These are phyloP conservation scores for Diglossa cyanea DNA, from an alignment of 2,797 vertebrate species.

Conservation along the genomic window DNA sequence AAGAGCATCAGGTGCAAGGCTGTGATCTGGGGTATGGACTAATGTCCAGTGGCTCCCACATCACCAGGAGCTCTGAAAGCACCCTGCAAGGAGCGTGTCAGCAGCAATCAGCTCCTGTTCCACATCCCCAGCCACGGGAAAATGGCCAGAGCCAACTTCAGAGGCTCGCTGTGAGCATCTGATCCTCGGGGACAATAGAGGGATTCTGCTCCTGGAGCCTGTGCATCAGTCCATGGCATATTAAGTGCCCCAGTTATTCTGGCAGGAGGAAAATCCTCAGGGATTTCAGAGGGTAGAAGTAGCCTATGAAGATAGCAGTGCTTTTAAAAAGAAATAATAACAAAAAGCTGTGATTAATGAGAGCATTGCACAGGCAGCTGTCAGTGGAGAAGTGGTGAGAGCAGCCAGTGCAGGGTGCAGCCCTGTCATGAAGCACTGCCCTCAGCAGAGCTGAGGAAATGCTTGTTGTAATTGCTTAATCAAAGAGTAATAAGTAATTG, in stretches of 20 bases:
- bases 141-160: neutral
- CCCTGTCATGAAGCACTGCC: neutral
- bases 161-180: neutral
- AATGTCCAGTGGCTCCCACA: neutral
- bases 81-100: neutral
- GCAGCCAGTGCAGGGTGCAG: neutral
- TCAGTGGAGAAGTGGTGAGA: neutral
- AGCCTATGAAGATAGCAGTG: neutral
- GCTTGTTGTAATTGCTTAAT: slow-evolving; percentile 10
- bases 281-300: neutral
- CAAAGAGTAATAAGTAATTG: slow-evolving; percentile 12
- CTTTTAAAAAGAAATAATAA: neutral
- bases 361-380: neutral
- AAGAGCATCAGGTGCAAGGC: neutral
- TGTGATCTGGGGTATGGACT: neutral
- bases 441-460: slow-evolving; percentile 4
- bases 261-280: neutral
- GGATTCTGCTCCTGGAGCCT: neutral
- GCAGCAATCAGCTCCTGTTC: neutral
- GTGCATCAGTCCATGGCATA: neutral
- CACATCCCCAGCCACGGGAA: neutral
- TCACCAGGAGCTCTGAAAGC: neutral
- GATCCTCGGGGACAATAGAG: slow-evolving; percentile 20
- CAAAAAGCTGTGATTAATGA: neutral
- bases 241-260: slow-evolving; percentile 23